Evolutionary conservation across 2,888 invertebrate species (phyloP).

Genomic region (Alviniconcha strummeri): DNA sequence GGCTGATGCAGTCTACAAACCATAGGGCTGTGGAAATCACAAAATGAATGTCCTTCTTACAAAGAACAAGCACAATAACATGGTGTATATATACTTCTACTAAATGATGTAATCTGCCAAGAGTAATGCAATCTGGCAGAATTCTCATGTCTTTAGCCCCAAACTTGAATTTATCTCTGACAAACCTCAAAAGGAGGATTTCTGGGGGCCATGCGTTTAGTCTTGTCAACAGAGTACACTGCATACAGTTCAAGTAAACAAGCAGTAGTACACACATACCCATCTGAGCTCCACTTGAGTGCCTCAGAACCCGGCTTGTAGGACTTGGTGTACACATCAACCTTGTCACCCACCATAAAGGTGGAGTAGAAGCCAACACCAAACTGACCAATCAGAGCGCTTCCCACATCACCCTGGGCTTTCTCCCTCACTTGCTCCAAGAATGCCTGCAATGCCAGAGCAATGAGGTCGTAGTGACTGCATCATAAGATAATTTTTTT

Average conservation of each 20-base stretch:
- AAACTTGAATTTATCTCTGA: no score
- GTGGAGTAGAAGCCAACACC: conserved; percentile 98
- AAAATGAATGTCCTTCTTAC: no score
- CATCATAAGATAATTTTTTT: not conserved
- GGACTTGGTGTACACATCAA: conserved; percentile 89
- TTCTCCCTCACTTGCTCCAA: conserved; percentile 85
- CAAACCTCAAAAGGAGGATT: no score
- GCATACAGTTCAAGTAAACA: no score
- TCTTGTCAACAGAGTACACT: not conserved
- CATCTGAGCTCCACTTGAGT: conserved; percentile 92
- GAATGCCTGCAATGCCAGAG: conserved; percentile 80
- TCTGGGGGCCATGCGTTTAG: not conserved
- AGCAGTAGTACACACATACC: conserved; percentile 76
- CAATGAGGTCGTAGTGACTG: not conserved
- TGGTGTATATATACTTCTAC: no score
- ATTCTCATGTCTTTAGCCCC: no score
- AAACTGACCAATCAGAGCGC: conserved; percentile 83
- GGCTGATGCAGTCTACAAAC: no score
- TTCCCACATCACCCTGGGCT: conserved; percentile 51
- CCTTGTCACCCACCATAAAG: conserved; percentile 97
- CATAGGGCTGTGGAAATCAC: no score
- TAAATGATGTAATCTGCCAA: no score
- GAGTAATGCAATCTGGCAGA: no score
- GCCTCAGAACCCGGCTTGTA: conserved; percentile 81
- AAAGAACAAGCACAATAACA: no score